Percentiles rank a stretch among this genome's conserved stretches.
These are phyloP conservation scores for Stomatorhinus walkeri DNA, from an alignment of 2,797 vertebrate species.

Conservation along the genomic window DNA sequence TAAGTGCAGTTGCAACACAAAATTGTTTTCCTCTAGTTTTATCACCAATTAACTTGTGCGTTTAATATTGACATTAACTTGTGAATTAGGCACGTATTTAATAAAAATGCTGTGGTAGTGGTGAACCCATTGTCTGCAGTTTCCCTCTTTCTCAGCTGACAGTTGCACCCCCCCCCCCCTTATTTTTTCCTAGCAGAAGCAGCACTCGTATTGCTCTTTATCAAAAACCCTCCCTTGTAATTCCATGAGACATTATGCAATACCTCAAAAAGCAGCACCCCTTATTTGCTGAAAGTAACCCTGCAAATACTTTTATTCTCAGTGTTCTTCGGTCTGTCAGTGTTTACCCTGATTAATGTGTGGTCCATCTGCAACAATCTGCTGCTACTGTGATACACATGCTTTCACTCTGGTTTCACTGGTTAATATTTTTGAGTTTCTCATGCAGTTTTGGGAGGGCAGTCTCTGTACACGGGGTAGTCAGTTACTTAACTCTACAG, in stretches of 20 bases:
- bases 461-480: not conserved
- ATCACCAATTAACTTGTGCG: not conserved
- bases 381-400: not conserved
- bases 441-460: not conserved
- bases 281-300: not conserved
- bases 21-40: not conserved
- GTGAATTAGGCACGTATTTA: not conserved
- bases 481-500: not conserved
- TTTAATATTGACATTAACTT: not conserved
- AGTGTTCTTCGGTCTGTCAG: not conserved
- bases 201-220: not conserved
- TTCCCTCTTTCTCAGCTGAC: conserved; percentile 37
- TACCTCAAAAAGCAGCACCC: not conserved
- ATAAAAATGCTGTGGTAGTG: not conserved
- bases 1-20: not conserved
- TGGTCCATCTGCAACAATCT: not conserved
- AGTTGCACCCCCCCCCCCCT: conserved; percentile 34
- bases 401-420: not conserved
- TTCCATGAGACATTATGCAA: not conserved
- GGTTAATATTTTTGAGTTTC: not conserved
- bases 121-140: not conserved
- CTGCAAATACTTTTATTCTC: not conserved
- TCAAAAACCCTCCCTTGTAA: not conserved
- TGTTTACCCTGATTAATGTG: not conserved
- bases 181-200: not conserved